Conservation (phyloP, 1,140 invertebrate genomes). For the Zeugodacus cucurbitae region DNA sequence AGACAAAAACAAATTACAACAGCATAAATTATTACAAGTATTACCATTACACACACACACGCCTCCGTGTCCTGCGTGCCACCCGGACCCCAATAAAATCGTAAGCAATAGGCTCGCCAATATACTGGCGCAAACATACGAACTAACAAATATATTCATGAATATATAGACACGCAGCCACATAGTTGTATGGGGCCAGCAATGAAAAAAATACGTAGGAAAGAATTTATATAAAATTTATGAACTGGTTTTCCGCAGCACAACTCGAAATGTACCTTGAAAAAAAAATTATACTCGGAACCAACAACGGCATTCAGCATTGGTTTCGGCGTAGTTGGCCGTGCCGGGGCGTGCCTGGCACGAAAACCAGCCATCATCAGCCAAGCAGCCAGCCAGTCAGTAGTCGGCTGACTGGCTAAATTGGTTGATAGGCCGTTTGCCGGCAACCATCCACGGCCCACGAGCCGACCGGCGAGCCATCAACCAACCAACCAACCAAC, state of each 20-base stretch:
- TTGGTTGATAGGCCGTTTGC: not conserved
- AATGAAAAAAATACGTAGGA: constrained; percentile 7
- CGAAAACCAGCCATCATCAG: constrained; percentile 42
- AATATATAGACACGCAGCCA: not conserved
- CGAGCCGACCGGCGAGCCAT: not conserved
- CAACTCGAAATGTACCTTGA: constrained; percentile 29
- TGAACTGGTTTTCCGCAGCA: constrained; percentile 56
- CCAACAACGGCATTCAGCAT: not conserved
- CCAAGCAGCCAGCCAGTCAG: not conserved
- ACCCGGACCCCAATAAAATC: not conserved
- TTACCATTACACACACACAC: not conserved
- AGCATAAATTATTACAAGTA: not conserved
- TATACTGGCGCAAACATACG: not conserved
- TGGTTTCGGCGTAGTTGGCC: constrained; percentile 40
- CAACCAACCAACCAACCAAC: constrained; percentile 23
- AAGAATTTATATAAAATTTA: constrained; percentile 54
- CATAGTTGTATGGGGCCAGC: not conserved
- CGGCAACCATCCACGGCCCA: constrained; percentile 17
- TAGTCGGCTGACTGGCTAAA: too few relatives aligned
- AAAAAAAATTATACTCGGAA: constrained; percentile 26
- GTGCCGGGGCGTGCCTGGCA: constrained; percentile 53
- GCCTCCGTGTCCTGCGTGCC: not conserved
- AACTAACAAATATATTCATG: not conserved
- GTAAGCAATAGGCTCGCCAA: constrained; percentile 7
- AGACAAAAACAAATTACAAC: not conserved